These are phyloP conservation scores for Colletes gigas DNA, from an alignment of 1,140 invertebrate species.

Conservation along the genomic window DNA sequence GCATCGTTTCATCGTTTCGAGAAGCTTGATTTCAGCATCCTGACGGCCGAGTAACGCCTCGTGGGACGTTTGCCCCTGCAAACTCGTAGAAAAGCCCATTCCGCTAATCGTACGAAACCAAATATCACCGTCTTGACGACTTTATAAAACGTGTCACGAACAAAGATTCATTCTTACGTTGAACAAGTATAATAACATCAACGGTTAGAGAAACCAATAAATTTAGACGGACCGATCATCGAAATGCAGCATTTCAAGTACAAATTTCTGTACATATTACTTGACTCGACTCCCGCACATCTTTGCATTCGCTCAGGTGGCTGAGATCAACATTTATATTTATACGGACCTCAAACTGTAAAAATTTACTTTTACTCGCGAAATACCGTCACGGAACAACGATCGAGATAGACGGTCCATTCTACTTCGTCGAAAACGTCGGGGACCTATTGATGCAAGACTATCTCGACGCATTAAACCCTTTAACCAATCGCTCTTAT, in stretches of 20 bases:
- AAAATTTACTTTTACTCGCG: constrained; percentile 61
- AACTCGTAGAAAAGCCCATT: constrained; percentile 93
- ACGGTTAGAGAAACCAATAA: neutral
- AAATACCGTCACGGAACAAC: constrained; percentile 59
- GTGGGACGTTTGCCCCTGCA: constrained; percentile 91
- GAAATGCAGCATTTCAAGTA: constrained; percentile 13
- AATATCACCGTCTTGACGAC: constrained; percentile 24
- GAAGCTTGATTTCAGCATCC: constrained; percentile 93
- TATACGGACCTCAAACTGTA: constrained; percentile 51
- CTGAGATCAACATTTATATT: constrained; percentile 73
- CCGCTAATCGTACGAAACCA: constrained; percentile 8
- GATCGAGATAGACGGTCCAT: neutral
- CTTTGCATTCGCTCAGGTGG: constrained; percentile 34
- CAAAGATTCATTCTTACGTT: constrained; percentile 41
- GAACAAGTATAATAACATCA: constrained; percentile 14
- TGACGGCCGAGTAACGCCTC: constrained; percentile 92
- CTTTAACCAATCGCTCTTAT: no score
- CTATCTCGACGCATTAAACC: no score
- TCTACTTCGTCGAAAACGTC: neutral
- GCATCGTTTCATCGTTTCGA: constrained; percentile 94
- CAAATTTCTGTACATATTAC: constrained; percentile 18
- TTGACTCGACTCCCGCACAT: constrained; percentile 32
- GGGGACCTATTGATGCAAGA: no score
- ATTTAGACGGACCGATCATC: constrained; percentile 1
- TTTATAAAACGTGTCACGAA: constrained; percentile 32